Evolutionary conservation across 2,113 vertebrate species (phyloP).

Genomic region (Rhombomys opimus): DNA sequence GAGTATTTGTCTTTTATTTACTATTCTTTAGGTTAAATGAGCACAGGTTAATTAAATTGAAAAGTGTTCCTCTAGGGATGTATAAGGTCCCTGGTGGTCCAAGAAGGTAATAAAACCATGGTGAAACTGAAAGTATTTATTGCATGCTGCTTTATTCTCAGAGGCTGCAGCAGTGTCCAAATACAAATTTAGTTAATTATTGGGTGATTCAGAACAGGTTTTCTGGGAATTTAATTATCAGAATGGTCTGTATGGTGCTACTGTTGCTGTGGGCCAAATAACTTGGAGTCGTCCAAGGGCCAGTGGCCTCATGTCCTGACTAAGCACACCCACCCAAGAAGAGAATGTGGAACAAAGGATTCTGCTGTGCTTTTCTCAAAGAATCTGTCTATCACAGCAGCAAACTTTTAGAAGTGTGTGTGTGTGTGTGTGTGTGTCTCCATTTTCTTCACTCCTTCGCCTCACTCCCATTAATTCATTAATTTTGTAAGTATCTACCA

Average conservation of each 20-base stretch:
- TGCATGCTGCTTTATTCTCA: constrained; percentile 4
- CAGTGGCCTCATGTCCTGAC: constrained; percentile 52
- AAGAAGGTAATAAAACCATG: constrained; percentile 70
- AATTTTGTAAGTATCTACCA: constrained; percentile 70
- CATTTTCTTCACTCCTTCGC: constrained; percentile 69
- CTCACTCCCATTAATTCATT: constrained; percentile 62
- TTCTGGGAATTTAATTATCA: constrained; percentile 74
- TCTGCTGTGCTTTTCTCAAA: constrained; percentile 42
- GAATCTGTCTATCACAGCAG: constrained; percentile 51
- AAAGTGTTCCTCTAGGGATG: constrained; percentile 61
- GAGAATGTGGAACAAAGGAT: constrained; percentile 30
- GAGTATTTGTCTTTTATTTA: constrained; percentile 69
- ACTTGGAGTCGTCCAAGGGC: constrained; percentile 41
- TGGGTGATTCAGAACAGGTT: constrained; percentile 69
- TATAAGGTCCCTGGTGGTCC: constrained; percentile 34
- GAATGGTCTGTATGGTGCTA: constrained; percentile 32
- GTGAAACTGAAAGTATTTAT: constrained; percentile 43
- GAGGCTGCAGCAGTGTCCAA: constrained; percentile 62
- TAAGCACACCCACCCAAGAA: constrained; percentile 61
- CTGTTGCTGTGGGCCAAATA: constrained; percentile 49
- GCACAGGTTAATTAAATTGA: constrained; percentile 78
- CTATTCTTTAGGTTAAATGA: constrained; percentile 71
- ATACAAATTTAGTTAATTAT: constrained; percentile 64
- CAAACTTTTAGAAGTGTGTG: neutral
- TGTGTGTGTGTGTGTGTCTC: neutral